A percentile compares a stretch with the other conserved stretches of the same genome.
phyloP scores from a whole-genome alignment of 1,140 invertebrate species.

The Conus ventricosus region DNA sequence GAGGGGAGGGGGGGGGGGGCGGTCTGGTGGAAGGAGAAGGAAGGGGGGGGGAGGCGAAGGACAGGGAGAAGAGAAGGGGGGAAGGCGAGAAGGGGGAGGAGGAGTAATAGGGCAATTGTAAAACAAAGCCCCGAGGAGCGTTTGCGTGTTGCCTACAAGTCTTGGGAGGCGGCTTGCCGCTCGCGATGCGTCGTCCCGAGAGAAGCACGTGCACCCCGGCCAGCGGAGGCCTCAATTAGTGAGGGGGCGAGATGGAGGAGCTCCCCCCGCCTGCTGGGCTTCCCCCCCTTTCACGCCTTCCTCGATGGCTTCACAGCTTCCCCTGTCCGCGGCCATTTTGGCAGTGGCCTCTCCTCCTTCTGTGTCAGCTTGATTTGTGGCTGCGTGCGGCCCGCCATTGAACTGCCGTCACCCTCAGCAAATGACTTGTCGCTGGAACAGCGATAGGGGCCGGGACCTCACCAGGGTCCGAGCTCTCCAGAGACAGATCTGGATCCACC shows the following conservation, averaged over 20 bases:
- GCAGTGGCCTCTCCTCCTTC: background rate
- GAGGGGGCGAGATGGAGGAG: conserved; percentile 12
- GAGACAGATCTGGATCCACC: conserved; percentile 5
- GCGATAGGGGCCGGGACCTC: conserved; percentile 13
- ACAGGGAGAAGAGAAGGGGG: background rate
- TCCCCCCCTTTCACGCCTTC: conserved; percentile 28
- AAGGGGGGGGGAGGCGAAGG: background rate
- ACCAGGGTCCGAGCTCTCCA: background rate
- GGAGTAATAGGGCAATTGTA: conserved; percentile 38
- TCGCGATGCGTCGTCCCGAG: conserved; percentile 4
- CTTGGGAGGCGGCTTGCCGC: background rate
- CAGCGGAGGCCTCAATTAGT: conserved; percentile 25
- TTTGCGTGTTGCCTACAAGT: conserved; percentile 41
- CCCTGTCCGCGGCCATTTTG: conserved; percentile 38
- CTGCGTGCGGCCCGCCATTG: conserved; percentile 18
- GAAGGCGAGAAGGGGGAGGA: background rate
- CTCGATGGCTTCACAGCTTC: conserved; percentile 36
- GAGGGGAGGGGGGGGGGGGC: background rate
- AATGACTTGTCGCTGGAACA: conserved; percentile 35
- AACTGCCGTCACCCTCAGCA: conserved; percentile 10
- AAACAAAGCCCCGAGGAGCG: conserved; percentile 36
- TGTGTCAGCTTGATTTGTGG: conserved; percentile 39
- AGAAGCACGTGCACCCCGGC: background rate
- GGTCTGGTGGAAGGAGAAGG: background rate
- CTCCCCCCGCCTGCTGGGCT: background rate